Percentiles rank a stretch among this genome's conserved stretches.
Conservation (phyloP, 2,797 vertebrate genomes). For the Pteropus rufus region DNA sequence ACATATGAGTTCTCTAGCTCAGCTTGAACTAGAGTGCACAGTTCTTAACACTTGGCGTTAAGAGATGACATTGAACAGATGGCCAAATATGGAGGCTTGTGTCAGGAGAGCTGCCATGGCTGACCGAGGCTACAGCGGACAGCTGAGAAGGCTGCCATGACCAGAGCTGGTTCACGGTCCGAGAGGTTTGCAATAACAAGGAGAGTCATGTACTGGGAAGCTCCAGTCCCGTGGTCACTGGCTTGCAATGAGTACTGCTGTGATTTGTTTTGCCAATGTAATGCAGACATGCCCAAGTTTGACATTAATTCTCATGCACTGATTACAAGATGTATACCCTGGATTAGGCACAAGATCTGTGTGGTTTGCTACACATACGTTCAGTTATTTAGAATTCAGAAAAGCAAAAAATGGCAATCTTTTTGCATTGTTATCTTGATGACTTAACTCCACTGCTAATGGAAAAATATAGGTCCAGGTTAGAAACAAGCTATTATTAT, state of each 20-base stretch:
- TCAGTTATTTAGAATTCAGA: constrained; percentile 25
- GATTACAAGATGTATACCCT: constrained; percentile 79
- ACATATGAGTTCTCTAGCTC: constrained; percentile 7
- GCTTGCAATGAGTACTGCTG: constrained; percentile 72
- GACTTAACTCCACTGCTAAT: constrained; percentile 35
- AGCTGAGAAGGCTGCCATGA: neutral
- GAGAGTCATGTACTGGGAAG: neutral
- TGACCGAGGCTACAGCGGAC: neutral
- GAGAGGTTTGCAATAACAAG: neutral
- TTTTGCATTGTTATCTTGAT: neutral
- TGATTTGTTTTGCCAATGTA: constrained; percentile 87
- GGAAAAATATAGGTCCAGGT: constrained; percentile 26
- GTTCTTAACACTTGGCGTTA: constrained; percentile 39
- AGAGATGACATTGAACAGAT: constrained; percentile 35
- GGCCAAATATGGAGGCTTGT: neutral
- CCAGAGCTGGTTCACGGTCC: fast-evolving
- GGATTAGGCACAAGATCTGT: constrained; percentile 89
- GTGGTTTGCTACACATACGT: constrained; percentile 69
- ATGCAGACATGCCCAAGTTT: constrained; percentile 86
- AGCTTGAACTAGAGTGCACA: neutral
- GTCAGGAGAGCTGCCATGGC: constrained; percentile 28
- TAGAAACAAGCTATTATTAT: neutral
- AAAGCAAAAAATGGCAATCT: neutral
- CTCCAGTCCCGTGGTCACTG: neutral
- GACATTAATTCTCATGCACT: constrained; percentile 84